Percentiles rank a stretch among this genome's conserved stretches.
Evolutionary conservation across 2,797 vertebrate genomes (phyloP).

Genomic region (Esox lucius): DNA sequence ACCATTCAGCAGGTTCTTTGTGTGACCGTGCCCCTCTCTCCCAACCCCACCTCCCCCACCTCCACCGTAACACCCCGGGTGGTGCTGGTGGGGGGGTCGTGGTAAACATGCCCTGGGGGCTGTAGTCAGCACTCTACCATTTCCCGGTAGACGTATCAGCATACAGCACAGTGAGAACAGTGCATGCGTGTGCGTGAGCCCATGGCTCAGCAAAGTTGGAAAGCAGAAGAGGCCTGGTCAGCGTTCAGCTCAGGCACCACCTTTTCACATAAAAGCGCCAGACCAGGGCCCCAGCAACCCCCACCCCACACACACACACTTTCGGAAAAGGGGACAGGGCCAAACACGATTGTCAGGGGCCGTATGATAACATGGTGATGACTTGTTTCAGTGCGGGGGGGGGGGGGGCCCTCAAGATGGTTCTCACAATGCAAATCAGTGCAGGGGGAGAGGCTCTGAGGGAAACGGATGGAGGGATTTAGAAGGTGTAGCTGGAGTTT

Average conservation of each 20-base stretch:
- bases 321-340: conserved; percentile 23
- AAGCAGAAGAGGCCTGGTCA: conserved; percentile 75
- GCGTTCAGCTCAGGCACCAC: conserved; percentile 50
- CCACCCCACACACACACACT: too few species aligned
- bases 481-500: not conserved
- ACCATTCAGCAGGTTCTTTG: conserved; percentile 82
- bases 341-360: conserved; percentile 63
- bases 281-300: not conserved
- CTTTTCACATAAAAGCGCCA: conserved; percentile 9
- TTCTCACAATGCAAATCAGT: not conserved
- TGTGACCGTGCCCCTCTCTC: conserved; percentile 45
- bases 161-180: conserved; percentile 39
- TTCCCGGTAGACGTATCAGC: conserved; percentile 17
- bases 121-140: conserved; percentile 79
- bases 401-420: not conserved
- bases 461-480: not conserved
- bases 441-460: not conserved
- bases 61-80: conserved; percentile 52
- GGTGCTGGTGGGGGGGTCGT: conserved; percentile 22
- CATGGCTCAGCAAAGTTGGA: conserved; percentile 78
- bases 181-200: conserved; percentile 41
- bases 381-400: not conserved
- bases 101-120: conserved; percentile 77
- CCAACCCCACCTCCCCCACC: conserved; percentile 5
- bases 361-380: conserved; percentile 6